Evolutionary conservation across 2,888 invertebrate species (phyloP).

Genomic region (Polydrusus tereticollis): DNA sequence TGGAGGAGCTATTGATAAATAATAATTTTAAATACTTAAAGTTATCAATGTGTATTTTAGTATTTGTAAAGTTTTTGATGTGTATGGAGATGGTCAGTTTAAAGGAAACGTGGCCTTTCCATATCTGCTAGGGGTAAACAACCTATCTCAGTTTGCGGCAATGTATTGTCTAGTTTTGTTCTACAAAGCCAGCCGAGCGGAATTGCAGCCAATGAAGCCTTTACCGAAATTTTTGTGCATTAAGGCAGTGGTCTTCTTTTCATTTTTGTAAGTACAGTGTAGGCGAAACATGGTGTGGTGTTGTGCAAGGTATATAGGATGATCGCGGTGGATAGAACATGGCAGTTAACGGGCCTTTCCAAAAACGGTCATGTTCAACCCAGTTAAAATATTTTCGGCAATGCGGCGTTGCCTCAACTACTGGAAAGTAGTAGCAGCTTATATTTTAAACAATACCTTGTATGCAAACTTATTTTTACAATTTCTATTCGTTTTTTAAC

Average conservation of each 20-base stretch:
- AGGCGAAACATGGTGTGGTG: background rate
- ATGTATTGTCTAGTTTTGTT: slow-evolving; percentile 97
- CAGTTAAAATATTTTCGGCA: no score
- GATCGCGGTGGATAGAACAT: no score
- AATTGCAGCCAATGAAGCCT: slow-evolving; percentile 92
- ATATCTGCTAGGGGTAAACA: slow-evolving; percentile 88
- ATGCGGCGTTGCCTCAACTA: no score
- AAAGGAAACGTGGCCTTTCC: slow-evolving; percentile 88
- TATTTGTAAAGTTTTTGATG: slow-evolving; percentile 86
- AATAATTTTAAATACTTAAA: slow-evolving; percentile 60
- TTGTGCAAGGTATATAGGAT: background rate
- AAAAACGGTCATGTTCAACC: no score
- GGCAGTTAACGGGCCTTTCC: no score
- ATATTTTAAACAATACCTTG: no score
- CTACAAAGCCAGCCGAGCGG: slow-evolving; percentile 89
- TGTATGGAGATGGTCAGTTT: slow-evolving; percentile 92
- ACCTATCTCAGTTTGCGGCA: slow-evolving; percentile 93
- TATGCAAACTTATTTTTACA: no score
- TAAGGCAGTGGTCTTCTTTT: slow-evolving; percentile 97
- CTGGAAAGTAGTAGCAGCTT: no score
- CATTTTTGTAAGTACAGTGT: slow-evolving; percentile 89
- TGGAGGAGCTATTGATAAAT: background rate
- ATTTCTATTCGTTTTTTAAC: no score
- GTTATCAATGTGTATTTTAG: no score
- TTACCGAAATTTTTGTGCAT: slow-evolving; percentile 96